phyloP scores from a whole-genome alignment of 37 sponge, comb jelly and placozoan species.

The Corticium candelabrum region DNA sequence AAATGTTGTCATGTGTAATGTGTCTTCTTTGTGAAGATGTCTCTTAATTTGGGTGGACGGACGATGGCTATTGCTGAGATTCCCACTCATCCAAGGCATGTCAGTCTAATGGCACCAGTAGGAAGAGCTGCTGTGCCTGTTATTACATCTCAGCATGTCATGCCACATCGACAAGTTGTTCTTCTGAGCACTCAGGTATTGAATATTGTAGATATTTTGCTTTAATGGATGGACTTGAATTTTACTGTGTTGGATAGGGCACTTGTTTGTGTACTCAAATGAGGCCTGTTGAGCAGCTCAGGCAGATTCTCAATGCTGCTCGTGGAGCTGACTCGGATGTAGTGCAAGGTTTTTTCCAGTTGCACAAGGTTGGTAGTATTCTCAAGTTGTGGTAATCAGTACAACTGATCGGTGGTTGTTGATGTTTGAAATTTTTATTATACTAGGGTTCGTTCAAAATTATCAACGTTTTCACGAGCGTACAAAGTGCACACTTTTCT shows the following conservation, averaged over 20 bases:
- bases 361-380: constrained; percentile 49
- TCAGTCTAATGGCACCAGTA: background rate
- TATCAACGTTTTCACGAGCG: no score
- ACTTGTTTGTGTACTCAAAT: constrained; percentile 41
- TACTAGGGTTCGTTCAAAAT: no score
- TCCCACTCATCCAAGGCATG: background rate
- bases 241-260: background rate
- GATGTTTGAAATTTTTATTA: no score
- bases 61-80: constrained; percentile 73
- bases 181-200: constrained; percentile 65
- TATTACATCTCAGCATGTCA: constrained; percentile 76
- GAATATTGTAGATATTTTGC: no score
- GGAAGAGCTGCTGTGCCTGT: constrained; percentile 20
- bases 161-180: constrained; percentile 49
- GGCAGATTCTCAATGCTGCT: constrained; percentile 37
- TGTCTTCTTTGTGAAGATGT: constrained; percentile 10
- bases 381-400: background rate
- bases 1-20: no score
- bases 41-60: constrained; percentile 45
- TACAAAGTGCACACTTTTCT: no score
- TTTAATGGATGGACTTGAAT: background rate
- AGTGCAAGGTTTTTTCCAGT: constrained; percentile 63
- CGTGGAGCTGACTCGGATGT: constrained; percentile 40
- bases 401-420: no score
- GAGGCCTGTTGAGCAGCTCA: constrained; percentile 85